These are phyloP conservation scores for Kryptolebias marmoratus DNA, from an alignment of 2,113 vertebrate genomes.

Conservation along the genomic window DNA sequence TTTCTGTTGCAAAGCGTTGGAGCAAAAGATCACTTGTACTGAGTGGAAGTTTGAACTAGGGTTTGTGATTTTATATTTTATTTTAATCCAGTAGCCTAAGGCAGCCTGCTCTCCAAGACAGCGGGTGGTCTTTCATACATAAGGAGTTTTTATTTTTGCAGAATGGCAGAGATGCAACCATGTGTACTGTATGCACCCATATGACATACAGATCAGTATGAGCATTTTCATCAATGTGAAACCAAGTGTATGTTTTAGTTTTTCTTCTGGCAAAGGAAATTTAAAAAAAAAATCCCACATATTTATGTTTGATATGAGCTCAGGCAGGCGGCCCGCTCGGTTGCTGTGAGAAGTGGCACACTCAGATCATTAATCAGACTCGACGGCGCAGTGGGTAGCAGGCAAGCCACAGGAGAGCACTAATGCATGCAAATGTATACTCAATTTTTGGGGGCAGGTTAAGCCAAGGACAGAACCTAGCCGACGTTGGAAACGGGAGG, in stretches of 20 bases:
- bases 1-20: neutral
- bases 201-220: neutral
- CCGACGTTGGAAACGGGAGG: constrained; percentile 36
- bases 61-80: constrained; percentile 13
- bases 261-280: constrained; percentile 32
- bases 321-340: constrained; percentile 62
- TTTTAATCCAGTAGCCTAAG: constrained; percentile 15
- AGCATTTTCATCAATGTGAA: neutral
- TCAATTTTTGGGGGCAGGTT: constrained; percentile 76
- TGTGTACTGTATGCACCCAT: neutral
- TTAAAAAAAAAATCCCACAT: constrained; percentile 16
- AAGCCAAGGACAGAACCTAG: constrained; percentile 75
- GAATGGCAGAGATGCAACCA: neutral
- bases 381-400: constrained; percentile 76
- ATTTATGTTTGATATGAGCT: constrained; percentile 65
- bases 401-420: constrained; percentile 77
- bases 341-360: constrained; percentile 72
- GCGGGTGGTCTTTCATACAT: constrained; percentile 1
- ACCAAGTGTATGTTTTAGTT: constrained; percentile 16
- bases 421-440: constrained; percentile 83
- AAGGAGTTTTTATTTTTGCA: constrained; percentile 8
- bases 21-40: neutral
- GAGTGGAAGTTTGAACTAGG: constrained; percentile 9
- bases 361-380: constrained; percentile 81
- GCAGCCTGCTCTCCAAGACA: constrained; percentile 1